Evolutionary conservation across 2,113 vertebrate genomes (phyloP).

Genomic region (Kryptolebias marmoratus): DNA sequence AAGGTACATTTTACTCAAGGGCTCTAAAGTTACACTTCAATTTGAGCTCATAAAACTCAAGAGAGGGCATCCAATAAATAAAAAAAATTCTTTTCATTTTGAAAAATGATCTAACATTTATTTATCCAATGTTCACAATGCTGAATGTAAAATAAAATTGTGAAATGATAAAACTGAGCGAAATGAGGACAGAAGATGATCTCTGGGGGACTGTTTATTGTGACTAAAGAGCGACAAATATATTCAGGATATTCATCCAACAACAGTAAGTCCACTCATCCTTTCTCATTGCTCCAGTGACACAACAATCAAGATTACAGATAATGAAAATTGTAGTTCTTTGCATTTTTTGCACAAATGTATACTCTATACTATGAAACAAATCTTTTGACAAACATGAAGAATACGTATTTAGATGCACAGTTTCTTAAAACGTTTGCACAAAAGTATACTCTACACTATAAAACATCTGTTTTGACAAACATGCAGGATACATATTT

Average conservation of each 20-base stretch:
- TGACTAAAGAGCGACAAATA: conserved; percentile 8
- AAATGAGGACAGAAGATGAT: not conserved
- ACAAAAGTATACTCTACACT: conserved; percentile 17
- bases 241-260: conserved; percentile 11
- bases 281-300: conserved; percentile 13
- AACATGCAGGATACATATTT: conserved; percentile 3
- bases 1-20: not conserved
- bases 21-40: no score
- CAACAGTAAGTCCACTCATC: conserved; percentile 4
- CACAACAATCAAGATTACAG: conserved; percentile 4
- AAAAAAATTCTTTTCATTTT: not conserved
- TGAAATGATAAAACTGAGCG: conserved; percentile 6
- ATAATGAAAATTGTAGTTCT: not conserved
- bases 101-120: not conserved
- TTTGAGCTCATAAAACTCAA: no score
- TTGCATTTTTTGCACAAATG: not conserved
- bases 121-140: not conserved
- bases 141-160: not conserved
- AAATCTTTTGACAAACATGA: not conserved
- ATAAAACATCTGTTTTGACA: not conserved
- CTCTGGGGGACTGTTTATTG: conserved; percentile 24
- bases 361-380: conserved; percentile 8
- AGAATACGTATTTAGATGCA: conserved; percentile 18
- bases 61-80: no score
- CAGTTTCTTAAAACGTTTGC: not conserved